Evolutionary conservation across 2,113 vertebrate genomes (phyloP).

Genomic region (Archilochus colubris): DNA sequence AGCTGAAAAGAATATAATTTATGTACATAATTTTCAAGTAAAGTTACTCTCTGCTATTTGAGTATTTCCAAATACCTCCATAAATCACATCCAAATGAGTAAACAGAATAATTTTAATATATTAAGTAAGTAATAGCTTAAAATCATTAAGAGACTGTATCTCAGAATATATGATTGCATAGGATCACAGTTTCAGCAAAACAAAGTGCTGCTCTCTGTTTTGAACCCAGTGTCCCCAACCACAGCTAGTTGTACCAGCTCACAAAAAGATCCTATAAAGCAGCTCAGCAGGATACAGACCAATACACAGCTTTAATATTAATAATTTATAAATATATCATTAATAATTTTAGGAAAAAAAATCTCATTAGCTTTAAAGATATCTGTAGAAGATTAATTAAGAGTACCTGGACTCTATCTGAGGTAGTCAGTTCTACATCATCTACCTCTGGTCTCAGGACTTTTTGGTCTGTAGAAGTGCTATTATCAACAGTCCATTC

Average conservation of each 20-base stretch:
- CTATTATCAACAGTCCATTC: slow-evolving; percentile 80
- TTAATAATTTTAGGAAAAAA: not conserved
- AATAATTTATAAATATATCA: slow-evolving; percentile 13
- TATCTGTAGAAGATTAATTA: slow-evolving; percentile 80
- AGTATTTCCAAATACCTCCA: not conserved
- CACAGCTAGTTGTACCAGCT: not conserved
- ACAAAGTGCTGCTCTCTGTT: not conserved
- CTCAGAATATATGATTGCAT: not conserved
- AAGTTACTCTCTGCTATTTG: not conserved
- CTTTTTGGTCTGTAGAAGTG: slow-evolving; percentile 80
- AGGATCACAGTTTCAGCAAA: not conserved
- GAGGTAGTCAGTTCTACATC: slow-evolving; percentile 83
- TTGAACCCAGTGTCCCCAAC: not conserved
- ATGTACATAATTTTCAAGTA: not conserved
- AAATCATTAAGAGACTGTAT: not conserved
- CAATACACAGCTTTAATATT: not conserved
- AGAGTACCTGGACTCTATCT: slow-evolving; percentile 85
- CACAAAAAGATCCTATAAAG: slow-evolving; percentile 1
- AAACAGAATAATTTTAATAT: not conserved
- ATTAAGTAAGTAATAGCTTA: not conserved
- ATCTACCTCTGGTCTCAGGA: slow-evolving; percentile 84
- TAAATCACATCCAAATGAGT: not conserved
- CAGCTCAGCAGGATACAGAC: slow-evolving; percentile 49
- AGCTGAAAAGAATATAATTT: not conserved
- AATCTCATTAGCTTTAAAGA: slow-evolving; percentile 59